These are phyloP conservation scores for Dioctria rufipes DNA, from an alignment of 2,888 invertebrate genomes.

Conservation along the genomic window DNA sequence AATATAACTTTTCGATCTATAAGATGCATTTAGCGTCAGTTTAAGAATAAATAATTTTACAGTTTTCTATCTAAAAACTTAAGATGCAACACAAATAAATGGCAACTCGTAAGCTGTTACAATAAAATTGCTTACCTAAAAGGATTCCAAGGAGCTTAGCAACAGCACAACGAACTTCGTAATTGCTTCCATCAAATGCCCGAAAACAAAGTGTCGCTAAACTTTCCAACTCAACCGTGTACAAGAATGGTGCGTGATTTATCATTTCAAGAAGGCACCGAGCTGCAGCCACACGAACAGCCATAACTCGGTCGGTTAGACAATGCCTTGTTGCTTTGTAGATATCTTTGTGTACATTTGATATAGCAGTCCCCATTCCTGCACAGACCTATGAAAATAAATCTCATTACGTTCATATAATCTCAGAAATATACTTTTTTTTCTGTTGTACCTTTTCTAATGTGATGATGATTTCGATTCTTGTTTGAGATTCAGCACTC, in stretches of 20 bases:
- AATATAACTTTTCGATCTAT: too few relatives aligned
- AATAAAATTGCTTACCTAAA: slow-evolving; percentile 73
- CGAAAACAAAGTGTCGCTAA: slow-evolving; percentile 92
- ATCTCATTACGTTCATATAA: background rate
- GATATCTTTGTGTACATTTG: slow-evolving; percentile 88
- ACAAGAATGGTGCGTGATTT: slow-evolving; percentile 86
- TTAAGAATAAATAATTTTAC: too few relatives aligned
- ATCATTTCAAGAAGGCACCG: slow-evolving; percentile 91
- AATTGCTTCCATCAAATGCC: slow-evolving; percentile 92
- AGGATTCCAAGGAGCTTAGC: slow-evolving; percentile 92
- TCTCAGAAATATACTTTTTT: background rate
- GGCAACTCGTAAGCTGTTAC: too few relatives aligned
- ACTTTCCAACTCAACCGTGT: slow-evolving; percentile 92
- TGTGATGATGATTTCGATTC: slow-evolving; percentile 97
- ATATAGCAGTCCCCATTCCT: slow-evolving; percentile 96
- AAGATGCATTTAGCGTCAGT: too few relatives aligned
- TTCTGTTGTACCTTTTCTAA: slow-evolving; percentile 84
- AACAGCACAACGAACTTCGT: slow-evolving; percentile 92
- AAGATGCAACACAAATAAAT: too few relatives aligned
- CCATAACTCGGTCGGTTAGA: slow-evolving; percentile 91
- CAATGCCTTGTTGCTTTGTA: slow-evolving; percentile 92
- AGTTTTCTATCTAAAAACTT: too few relatives aligned
- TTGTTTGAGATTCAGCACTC: slow-evolving; percentile 95
- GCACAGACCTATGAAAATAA: slow-evolving; percentile 74
- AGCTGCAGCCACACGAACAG: slow-evolving; percentile 94